Evolutionary conservation across 2,797 vertebrate species (phyloP), one percentile per base, ranked within the genome.

Genomic region (Urosaurus nigricauda): DNA sequence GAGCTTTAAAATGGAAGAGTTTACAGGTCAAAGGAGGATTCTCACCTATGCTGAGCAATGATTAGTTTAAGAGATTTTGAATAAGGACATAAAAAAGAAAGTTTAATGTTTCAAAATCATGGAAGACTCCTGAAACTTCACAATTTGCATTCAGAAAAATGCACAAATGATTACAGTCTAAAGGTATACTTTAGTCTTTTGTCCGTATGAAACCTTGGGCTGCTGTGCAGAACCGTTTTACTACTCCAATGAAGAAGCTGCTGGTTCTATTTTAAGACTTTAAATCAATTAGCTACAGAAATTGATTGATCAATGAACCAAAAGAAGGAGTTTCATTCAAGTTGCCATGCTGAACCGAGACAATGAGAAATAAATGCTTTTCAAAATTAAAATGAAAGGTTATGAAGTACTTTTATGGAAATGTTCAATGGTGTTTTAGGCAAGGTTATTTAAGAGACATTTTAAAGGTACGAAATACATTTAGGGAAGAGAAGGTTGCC

Each of bases 381-480:
- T 58, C 47, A 79, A 78, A 79, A 56, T 70, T 68, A 68, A 77
- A 53, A 19, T 73, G 75, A 65, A 83, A 19, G 5, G 16, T 47
- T 82, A 26, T 88, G n/a, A 79, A 78, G 56, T 43, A 5, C 63
- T 32, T 1, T 47, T 51, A 71, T 79, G 26, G 79, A 83, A 87
- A 68, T 7, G 86, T 58, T 17, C 56, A 82, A 51, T 43, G 53
- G 35, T n/a, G 40, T 83, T n/a, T 56, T 83, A 79, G 65, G 40
- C n/a, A 87, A 74, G 35, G 65, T 74, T 29, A 81, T 74, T 87
- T 47, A 16, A 19, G 37, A 86, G 43, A 75, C 9, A 83, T 37
- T 51, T 78, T 83, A 86, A 19, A 77, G 35, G 53, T 51, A 63
- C 56, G 65, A 32, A 53, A 51, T 32, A 58, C n/a, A 86, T 12